Conservation (phyloP, 2,797 vertebrate species). For the Sebastes melanostomus region DNA sequence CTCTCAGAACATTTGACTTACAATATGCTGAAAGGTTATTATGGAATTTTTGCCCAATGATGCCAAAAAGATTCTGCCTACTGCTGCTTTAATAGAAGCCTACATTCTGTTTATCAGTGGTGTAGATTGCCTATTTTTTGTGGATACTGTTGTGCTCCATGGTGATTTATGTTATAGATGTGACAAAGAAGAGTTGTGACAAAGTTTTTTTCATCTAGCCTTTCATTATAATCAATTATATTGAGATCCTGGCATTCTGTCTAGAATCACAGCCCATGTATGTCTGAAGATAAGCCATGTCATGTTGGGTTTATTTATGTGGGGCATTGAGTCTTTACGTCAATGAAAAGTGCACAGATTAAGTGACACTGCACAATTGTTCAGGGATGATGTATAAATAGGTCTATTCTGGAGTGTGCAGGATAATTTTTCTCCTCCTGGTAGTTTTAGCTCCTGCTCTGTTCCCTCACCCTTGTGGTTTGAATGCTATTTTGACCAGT, state of each 20-base stretch:
- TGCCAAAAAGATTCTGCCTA: too few species aligned
- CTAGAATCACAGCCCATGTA: not conserved
- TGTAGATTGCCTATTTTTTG: not conserved
- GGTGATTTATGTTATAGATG: not conserved
- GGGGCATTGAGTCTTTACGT: constrained; percentile 42
- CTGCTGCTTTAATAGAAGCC: not conserved
- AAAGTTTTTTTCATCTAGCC: not conserved
- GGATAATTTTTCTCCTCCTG: constrained; percentile 58
- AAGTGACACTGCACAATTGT: constrained; percentile 66
- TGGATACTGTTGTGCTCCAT: not conserved
- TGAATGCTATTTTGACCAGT: constrained; percentile 81
- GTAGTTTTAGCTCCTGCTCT: constrained; percentile 61
- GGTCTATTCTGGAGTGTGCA: constrained; percentile 56
- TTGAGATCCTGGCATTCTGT: not conserved
- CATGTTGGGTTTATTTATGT: constrained; percentile 33
- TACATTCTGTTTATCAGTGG: not conserved
- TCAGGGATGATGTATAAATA: constrained; percentile 63
- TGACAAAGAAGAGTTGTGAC: not conserved
- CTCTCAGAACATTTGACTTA: too few species aligned
- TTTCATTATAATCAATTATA: not conserved
- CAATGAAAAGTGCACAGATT: constrained; percentile 36
- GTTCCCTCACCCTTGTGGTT: constrained; percentile 76
- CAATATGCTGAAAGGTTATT: too few species aligned
- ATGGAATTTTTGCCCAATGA: too few species aligned
- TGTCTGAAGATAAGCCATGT: constrained; percentile 19